Base-by-base conservation (phyloP, 2,888 invertebrate species). In the Caenorhabditis sp. region DNA sequence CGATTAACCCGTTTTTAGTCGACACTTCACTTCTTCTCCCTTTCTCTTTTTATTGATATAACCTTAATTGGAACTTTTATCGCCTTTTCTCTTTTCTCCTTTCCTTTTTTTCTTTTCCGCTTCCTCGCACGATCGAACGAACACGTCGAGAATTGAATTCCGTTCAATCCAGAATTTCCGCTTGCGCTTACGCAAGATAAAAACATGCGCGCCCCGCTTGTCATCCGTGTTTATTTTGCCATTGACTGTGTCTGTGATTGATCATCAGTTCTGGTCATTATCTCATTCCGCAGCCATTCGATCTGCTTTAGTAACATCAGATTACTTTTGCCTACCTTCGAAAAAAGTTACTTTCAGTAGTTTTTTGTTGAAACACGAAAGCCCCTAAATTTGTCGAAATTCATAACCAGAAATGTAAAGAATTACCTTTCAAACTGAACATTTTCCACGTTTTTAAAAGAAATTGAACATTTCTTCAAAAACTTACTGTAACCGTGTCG, bases 201-300 rank as follows among this genome's bases (percentile, higher is more conserved):
- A 68, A 68, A 68, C 66, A 56, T 48, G 37, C 35, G 55, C 56
- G 22, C n/a, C 45, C 30, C 46, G 58, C 66, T 68, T 68, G 66
- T 58, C 66, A 71, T 71, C 62, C 48, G 55, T 71, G 62, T 71
- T 71, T 71, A 62, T 71, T 71, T 71, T 71, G 71, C 71, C 71
- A 71, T 71, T 27, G 61, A 71, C 45, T 32, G 66, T 43, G 35
- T 59, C 46, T 61, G 50, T 59, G 61, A 70, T 70, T 68, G 41
- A 58, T 68, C 50, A 68, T 50, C 50, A 50, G 48, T 58, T 48
- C 58, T 35, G 43, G 48, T 41, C 66, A 58, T 48, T 50, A 27
- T 55, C 46, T 50, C 8, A n/a, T 37, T 53, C 35, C 9, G 22
- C 43, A 43, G 43, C n/a, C n/a, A n/a, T n/a, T n/a, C n/a, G n/a